Percentiles rank a stretch among this genome's conserved stretches.
Evolutionary conservation across 2,113 vertebrate species (phyloP).

Genomic region (Capreolus pygargus): DNA sequence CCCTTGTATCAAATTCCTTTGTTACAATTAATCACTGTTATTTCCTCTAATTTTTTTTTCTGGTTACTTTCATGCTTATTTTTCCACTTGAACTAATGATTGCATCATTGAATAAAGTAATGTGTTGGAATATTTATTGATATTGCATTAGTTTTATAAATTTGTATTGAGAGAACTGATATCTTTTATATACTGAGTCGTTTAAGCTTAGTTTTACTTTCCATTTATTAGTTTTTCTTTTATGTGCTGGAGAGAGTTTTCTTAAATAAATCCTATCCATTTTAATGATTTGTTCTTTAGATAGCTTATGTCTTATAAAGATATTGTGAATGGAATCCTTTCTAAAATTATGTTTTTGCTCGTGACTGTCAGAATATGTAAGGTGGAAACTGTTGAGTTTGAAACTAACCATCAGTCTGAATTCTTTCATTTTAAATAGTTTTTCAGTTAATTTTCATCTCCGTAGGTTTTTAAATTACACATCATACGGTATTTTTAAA

Average conservation of each 20-base stretch:
- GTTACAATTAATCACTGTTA: background rate
- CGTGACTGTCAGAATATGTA: background rate
- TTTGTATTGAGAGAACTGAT: background rate
- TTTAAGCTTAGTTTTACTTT: background rate
- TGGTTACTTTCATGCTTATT: background rate
- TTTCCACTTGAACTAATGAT: background rate
- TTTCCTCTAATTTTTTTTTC: background rate
- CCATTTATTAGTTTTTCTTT: background rate
- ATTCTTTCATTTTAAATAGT: slow-evolving; percentile 6
- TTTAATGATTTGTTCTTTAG: background rate
- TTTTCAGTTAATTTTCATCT: background rate
- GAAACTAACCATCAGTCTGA: background rate
- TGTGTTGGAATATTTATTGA: background rate
- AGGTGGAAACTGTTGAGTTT: background rate
- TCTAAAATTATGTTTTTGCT: background rate
- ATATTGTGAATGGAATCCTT: background rate
- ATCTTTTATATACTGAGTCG: background rate
- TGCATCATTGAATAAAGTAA: background rate
- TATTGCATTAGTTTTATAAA: background rate
- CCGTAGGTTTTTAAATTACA: background rate
- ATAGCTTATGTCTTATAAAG: background rate
- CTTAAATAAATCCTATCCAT: background rate
- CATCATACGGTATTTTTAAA: background rate
- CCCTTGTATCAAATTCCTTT: background rate
- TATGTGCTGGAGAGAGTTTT: background rate